These are phyloP conservation scores for Pimephales promelas DNA, from an alignment of 2,113 vertebrate species.

Conservation along the genomic window DNA sequence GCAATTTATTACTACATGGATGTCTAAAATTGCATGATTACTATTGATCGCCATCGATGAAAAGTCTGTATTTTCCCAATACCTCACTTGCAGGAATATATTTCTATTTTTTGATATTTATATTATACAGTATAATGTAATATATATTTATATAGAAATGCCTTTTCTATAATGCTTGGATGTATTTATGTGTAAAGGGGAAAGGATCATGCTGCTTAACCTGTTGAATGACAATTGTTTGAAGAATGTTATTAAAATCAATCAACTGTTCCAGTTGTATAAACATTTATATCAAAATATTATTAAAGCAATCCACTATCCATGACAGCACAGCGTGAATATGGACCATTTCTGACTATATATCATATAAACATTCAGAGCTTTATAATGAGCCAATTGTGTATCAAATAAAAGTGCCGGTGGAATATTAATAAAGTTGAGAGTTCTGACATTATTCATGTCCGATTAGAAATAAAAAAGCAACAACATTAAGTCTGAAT, in stretches of 20 bases:
- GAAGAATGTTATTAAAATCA: not conserved
- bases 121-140: not conserved
- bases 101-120: too few relatives aligned
- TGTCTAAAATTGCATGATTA: not conserved
- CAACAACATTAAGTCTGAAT: not conserved
- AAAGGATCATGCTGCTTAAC: not conserved
- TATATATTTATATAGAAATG: not conserved
- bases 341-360: not conserved
- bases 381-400: conserved; percentile 3
- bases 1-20: not conserved
- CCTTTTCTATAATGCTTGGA: not conserved
- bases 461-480: not conserved
- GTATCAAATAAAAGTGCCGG: not conserved
- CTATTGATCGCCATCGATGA: not conserved
- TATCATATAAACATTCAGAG: not conserved
- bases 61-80: not conserved
- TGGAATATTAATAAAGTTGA: not conserved
- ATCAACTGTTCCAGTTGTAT: not conserved
- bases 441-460: not conserved
- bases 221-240: not conserved
- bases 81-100: not conserved
- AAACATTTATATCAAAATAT: conserved; percentile 11
- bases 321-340: not conserved
- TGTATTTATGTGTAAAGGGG: not conserved
- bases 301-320: conserved; percentile 3